Evolutionary conservation across 2,797 vertebrate species (phyloP), one percentile per base, ranked within the genome.

Genomic region (Thamnophis elegans): DNA sequence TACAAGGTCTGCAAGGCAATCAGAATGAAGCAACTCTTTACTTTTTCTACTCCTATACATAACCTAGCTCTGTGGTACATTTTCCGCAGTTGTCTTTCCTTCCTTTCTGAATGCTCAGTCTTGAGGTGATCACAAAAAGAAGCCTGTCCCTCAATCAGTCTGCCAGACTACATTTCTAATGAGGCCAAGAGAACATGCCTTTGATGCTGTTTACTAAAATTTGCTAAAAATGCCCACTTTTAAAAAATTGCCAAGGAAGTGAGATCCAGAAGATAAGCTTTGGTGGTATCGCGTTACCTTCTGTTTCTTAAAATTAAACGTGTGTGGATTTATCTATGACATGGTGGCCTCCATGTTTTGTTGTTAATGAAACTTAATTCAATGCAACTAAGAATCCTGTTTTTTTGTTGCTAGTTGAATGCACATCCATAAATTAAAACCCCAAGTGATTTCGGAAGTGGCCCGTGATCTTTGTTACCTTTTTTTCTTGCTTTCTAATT

Each of bases 341-440:
- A 32, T 9, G 59, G 20, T 65, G 59, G 7, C 65, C 89, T 90
- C n/a, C 88, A 1, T 54, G 92, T 58, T 89, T 59, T 82, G 73
- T 25, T 82, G 42, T 47, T 47, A 47, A 12, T 82, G 73, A 1
- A 2, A 53, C 11, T 59, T 93, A 18, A 62, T 89, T 86, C 94
- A 96, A 94, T n/a, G 60, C 60, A n/a, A n/a, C 60, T 5, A 13
- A 65, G 60, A n/a, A n/a, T 25, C 87, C 1, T 53, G 92, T 58
- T 89, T 60, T 82, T 42, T 20, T 73, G n/a, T 73, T 78, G 28
- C 36, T 73, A 9, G n/a, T 36, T 73, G 32, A 73, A 73, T 73
- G 8, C 68, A 8, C 94, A 59, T 87, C 54, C 13, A 56, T 47
- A 82, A 47, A 85, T n/a, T 1, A 91, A 91, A 60, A 14, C 14